Conservation (phyloP, 2,113 vertebrate species). For the Pangasianodon hypophthalmus region DNA sequence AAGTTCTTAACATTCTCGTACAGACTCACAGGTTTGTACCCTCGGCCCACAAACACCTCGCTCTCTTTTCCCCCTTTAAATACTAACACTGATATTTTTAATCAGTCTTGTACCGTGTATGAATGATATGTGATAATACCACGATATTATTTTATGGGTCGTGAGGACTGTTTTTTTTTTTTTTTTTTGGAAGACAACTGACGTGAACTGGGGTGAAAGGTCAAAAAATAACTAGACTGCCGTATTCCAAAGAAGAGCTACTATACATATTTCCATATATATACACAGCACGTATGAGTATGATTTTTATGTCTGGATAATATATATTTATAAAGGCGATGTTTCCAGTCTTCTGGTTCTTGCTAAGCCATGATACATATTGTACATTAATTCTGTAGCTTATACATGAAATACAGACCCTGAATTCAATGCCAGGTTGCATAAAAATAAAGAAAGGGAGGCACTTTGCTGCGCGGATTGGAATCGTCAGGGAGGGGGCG, state of each 20-base stretch:
- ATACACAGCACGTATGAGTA: conserved; percentile 50
- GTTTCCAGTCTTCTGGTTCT: conserved; percentile 62
- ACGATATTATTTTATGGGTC: conserved; percentile 50
- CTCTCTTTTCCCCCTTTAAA: conserved; percentile 51
- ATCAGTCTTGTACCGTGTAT: not conserved
- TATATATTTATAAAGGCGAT: conserved; percentile 54
- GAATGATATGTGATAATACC: not conserved
- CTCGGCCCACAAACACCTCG: conserved; percentile 77
- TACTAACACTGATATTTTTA: conserved; percentile 77
- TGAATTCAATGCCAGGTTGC: conserved; percentile 75
- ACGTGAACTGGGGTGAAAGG: conserved; percentile 56
- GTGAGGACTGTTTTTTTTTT: conserved; percentile 40
- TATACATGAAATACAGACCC: conserved; percentile 71
- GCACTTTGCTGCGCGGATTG: conserved; percentile 72
- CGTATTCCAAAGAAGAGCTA: conserved; percentile 71
- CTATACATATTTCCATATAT: conserved; percentile 74
- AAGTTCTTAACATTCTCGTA: conserved; percentile 81
- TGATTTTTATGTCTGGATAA: conserved; percentile 46
- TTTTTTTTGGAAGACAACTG: conserved; percentile 55
- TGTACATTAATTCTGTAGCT: conserved; percentile 68
- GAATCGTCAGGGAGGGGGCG: conserved; percentile 63
- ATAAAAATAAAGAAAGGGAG: conserved; percentile 67
- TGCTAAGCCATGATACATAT: conserved; percentile 60
- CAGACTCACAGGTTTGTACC: conserved; percentile 81
- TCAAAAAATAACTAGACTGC: conserved; percentile 83